Evolutionary conservation across 2,888 invertebrate species (phyloP).

Genomic region (Adineta ricciae): DNA sequence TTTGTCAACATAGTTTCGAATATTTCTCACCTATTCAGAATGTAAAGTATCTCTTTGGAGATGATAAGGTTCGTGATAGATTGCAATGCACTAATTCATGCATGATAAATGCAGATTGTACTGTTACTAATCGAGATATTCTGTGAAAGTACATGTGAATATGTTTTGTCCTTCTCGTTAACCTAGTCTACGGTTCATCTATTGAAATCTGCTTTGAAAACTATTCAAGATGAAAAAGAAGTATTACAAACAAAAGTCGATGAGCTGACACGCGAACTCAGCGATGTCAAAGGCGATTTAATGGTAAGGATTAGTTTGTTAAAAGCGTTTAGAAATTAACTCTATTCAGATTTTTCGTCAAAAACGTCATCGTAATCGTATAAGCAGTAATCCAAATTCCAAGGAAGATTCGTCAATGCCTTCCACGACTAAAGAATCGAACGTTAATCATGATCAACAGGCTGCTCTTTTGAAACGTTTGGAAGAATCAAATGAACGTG

Average conservation of each 20-base stretch:
- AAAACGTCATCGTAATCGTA: neutral
- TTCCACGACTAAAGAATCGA: neutral
- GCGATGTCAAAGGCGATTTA: neutral
- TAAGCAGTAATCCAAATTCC: neutral
- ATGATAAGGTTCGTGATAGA: neutral
- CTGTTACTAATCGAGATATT: neutral
- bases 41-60: neutral
- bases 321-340: too few relatives aligned
- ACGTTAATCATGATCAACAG: neutral
- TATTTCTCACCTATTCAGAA: neutral
- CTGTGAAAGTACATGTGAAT: too few relatives aligned
- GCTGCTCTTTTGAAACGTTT: neutral
- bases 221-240: constrained; percentile 1
- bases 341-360: neutral
- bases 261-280: neutral
- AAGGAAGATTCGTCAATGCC: neutral
- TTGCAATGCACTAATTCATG: neutral
- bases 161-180: neutral
- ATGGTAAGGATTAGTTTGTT: neutral
- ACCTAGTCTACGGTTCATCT: neutral
- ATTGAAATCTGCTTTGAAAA: neutral
- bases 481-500: neutral
- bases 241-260: neutral
- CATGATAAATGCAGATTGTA: neutral
- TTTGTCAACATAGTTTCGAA: neutral